Evolutionary conservation across 2,113 vertebrate species (phyloP).

Genomic region (Lota lota): DNA sequence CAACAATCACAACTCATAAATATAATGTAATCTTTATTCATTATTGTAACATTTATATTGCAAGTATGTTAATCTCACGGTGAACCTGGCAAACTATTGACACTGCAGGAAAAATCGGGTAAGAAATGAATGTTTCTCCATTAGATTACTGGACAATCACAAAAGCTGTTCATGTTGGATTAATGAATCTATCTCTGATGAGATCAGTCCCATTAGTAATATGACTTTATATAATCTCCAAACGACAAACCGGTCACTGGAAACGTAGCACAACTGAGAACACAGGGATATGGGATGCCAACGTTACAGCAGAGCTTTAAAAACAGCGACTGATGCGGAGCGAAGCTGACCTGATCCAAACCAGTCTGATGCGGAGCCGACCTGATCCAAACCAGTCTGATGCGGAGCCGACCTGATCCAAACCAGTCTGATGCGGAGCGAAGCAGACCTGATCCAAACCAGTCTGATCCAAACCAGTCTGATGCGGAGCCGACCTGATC

Average conservation of each 20-base stretch:
- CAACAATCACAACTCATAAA: constrained; percentile 8
- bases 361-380: too few relatives aligned
- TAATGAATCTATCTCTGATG: background rate
- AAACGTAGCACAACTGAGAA: constrained; percentile 22
- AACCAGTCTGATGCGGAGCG: too few relatives aligned
- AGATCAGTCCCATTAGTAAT: constrained; percentile 14
- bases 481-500: too few relatives aligned
- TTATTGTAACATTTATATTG: constrained; percentile 29
- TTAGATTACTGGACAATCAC: background rate
- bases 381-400: too few relatives aligned
- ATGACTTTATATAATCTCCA: background rate
- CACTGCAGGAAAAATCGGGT: constrained; percentile 30
- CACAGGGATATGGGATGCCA: background rate
- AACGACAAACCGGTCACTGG: background rate
- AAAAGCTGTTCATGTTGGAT: background rate
- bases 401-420: too few relatives aligned
- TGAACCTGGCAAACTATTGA: constrained; percentile 18
- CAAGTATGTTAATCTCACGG: constrained; percentile 21
- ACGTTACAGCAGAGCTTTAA: constrained; percentile 9
- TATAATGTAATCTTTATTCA: constrained; percentile 28
- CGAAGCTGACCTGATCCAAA: too few relatives aligned
- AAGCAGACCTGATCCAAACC: too few relatives aligned
- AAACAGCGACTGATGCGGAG: background rate
- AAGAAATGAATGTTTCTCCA: constrained; percentile 12
- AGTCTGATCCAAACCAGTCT: too few relatives aligned